These are phyloP conservation scores for Cacoxenus indagator DNA, from an alignment of 2,888 invertebrate species.

Conservation along the genomic window DNA sequence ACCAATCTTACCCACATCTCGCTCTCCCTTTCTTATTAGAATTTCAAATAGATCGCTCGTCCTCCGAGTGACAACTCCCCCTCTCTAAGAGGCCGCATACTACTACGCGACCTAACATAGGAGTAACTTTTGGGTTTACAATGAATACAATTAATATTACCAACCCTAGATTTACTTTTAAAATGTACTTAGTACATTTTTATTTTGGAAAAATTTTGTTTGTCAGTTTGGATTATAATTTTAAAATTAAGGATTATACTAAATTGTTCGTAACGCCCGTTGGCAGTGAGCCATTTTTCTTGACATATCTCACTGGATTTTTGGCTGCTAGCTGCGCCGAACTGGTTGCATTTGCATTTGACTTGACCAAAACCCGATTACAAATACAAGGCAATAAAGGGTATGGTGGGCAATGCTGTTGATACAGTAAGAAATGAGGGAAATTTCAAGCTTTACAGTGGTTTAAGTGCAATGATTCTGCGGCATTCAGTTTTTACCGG, in stretches of 20 bases:
- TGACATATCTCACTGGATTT: conserved; percentile 24
- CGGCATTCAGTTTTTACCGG: conserved; percentile 38
- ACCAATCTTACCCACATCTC: too few species aligned
- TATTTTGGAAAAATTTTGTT: too few species aligned
- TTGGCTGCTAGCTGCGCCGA: conserved; percentile 31
- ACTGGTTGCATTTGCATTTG: conserved; percentile 34
- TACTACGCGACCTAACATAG: too few species aligned
- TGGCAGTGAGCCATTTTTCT: conserved; percentile 19
- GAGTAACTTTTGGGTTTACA: too few species aligned
- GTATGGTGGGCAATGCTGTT: conserved; percentile 27
- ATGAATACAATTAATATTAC: too few species aligned
- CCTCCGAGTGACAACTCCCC: too few species aligned
- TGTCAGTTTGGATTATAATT: too few species aligned
- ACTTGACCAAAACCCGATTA: conserved; percentile 40
- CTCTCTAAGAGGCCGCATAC: too few species aligned
- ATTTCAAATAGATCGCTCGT: too few species aligned
- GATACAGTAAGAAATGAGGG: conserved; percentile 39
- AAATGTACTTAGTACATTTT: too few species aligned
- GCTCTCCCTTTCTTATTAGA: too few species aligned
- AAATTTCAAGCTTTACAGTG: conserved; percentile 30
- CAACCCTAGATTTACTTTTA: too few species aligned
- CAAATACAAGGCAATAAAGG: conserved; percentile 38
- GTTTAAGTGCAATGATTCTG: conserved; percentile 39
- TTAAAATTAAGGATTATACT: not conserved
- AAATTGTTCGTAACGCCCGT: not conserved